Base-by-base conservation (phyloP, 1,140 invertebrate species). In the Diorhabda carinulata region DNA sequence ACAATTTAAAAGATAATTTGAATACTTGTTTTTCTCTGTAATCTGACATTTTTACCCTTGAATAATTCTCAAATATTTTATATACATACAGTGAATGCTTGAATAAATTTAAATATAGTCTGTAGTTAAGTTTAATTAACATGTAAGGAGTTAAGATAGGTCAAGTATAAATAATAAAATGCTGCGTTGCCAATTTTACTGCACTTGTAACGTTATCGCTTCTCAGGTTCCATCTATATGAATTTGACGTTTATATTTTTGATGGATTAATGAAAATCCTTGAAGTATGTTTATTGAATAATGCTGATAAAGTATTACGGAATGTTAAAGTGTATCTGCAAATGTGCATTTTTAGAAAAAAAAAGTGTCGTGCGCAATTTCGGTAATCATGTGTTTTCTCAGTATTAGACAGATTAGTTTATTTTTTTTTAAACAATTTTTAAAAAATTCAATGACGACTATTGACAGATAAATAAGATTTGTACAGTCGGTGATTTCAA, bases 291-390 rank as follows among this genome's bases (percentile, higher is more conserved):
- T 52, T 52, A n/a, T 52, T n/a, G 4, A 52, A 4, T n/a, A 52
- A 6, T n/a, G 47, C 47, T 52, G 47, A 52, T 52, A 52, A 52
- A 52, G 47, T n/a, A n/a, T 52, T 52, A 52, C 47, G n/a, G 6
- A n/a, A n/a, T 52, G 47, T 52, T 52, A 52, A 52, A 52, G 47
- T 52, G 47, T 52, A 52, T 52, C 47, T 52, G 47, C 47, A 52
- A 52, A 52, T 52, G 47, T 52, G 47, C 47, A 52, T 52, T 52
- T 52, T 52, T 52, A 52, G 47, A 52, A 52, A 52, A 52, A 47
- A 52, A 52, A 52, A 52, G 47, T 52, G 47, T n/a, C 47, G 47
- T 52, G 47, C 3, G 47, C 47, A 52, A 4, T 4, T n/a, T 52
- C 25, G 2, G 47, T 52, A 52, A 52, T 52, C 47, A 52, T 52